phyloP scores from a whole-genome alignment of 2,888 invertebrate species.

The Hipparchia semele region DNA sequence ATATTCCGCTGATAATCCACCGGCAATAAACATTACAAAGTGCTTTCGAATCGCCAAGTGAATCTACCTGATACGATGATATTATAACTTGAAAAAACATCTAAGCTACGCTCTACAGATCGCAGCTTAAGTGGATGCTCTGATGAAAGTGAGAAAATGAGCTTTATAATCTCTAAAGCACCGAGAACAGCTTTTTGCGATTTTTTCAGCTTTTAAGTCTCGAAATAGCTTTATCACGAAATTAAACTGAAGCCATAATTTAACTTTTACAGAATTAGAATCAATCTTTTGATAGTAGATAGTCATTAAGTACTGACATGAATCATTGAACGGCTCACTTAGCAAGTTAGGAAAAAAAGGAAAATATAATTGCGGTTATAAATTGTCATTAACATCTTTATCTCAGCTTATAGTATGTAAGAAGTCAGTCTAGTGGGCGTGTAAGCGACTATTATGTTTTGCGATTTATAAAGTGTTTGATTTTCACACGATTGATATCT shows the following conservation, averaged over 20 bases:
- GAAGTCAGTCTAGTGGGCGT: conserved; percentile 31
- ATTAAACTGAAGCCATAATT: not conserved
- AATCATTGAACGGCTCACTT: conserved; percentile 10
- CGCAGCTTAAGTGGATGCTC: too few species aligned
- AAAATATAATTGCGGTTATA: conserved; percentile 16
- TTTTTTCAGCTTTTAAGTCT: not conserved
- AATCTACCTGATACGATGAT: too few species aligned
- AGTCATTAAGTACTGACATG: not conserved
- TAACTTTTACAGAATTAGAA: not conserved
- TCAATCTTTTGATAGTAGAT: not conserved
- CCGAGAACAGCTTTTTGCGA: too few species aligned
- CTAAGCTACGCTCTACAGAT: too few species aligned
- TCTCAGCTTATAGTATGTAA: conserved; percentile 31
- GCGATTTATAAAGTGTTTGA: conserved; percentile 35
- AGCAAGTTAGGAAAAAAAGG: conserved; percentile 6
- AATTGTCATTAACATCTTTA: conserved; percentile 23
- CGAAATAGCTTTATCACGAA: not conserved
- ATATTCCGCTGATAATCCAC: too few species aligned
- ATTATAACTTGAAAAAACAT: too few species aligned
- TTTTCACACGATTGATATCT: conserved; percentile 42
- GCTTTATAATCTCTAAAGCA: too few species aligned
- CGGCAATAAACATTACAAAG: too few species aligned
- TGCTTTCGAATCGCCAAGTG: too few species aligned
- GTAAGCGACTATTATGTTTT: conserved; percentile 28
- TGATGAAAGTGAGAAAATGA: too few species aligned